Evolutionary conservation across 2,888 invertebrate genomes (phyloP).

Genomic region (Caenorhabditis angaria): DNA sequence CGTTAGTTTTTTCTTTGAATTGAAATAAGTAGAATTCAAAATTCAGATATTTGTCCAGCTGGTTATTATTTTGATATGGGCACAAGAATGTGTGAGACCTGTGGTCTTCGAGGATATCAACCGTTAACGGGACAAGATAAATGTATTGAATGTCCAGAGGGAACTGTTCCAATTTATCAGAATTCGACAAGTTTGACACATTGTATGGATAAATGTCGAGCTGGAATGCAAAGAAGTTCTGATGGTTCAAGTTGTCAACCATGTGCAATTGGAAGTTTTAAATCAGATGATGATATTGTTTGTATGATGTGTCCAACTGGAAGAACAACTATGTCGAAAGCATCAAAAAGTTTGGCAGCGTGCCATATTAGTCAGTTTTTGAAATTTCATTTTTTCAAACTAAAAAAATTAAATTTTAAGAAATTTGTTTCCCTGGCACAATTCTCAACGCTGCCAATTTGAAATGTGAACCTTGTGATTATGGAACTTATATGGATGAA

Average conservation of each 20-base stretch:
- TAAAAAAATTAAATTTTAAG: constrained; percentile 19
- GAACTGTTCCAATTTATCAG: constrained; percentile 49
- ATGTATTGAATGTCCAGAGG: constrained; percentile 49
- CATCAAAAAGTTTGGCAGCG: constrained; percentile 37
- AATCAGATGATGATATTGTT: constrained; percentile 41
- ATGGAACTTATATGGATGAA: constrained; percentile 49
- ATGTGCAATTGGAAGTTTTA: constrained; percentile 56
- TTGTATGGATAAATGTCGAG: constrained; percentile 54
- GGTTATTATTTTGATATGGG: constrained; percentile 51
- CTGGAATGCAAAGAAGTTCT: constrained; percentile 45
- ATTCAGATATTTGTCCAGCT: constrained; percentile 50
- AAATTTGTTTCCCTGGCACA: constrained; percentile 56
- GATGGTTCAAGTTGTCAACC: constrained; percentile 48
- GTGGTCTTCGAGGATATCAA: constrained; percentile 52
- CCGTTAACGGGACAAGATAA: constrained; percentile 43
- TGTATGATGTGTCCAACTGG: constrained; percentile 61
- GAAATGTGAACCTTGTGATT: constrained; percentile 50
- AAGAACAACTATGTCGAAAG: constrained; percentile 47
- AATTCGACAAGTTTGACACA: constrained; percentile 50
- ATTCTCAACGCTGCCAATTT: constrained; percentile 38
- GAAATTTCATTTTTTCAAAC: constrained; percentile 3
- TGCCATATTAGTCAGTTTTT: constrained; percentile 45
- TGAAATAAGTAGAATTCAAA: not conserved
- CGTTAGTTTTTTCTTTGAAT: constrained; percentile 18
- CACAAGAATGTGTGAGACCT: constrained; percentile 50